Percentiles rank a stretch among this genome's conserved stretches.
Evolutionary conservation across 1,140 invertebrate genomes (phyloP).

Genomic region (Drosophila persimilis): DNA sequence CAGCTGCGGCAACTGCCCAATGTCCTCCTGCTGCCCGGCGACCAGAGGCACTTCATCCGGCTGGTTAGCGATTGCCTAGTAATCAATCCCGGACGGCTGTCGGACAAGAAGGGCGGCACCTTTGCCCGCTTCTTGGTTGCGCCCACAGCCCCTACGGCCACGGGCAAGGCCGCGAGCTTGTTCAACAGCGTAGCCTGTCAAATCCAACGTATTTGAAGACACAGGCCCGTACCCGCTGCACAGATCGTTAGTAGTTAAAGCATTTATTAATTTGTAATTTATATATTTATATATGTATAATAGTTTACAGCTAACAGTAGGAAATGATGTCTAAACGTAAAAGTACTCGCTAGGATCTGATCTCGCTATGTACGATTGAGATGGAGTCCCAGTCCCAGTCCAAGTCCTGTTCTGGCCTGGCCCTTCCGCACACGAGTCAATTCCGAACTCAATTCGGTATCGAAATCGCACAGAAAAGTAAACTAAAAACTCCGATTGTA

Average conservation of each 20-base stretch:
- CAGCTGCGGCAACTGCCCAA: constrained; percentile 89
- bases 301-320: constrained; percentile 79
- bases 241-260: constrained; percentile 62
- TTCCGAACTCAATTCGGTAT: constrained; percentile 59
- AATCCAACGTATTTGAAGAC: constrained; percentile 53
- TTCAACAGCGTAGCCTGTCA: constrained; percentile 76
- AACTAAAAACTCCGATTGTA: constrained; percentile 71
- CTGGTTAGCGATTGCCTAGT: constrained; percentile 89
- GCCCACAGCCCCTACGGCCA: constrained; percentile 55
- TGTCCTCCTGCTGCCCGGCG: constrained; percentile 92
- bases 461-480: constrained; percentile 36
- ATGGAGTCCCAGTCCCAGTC: too few relatives aligned
- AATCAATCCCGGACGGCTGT: constrained; percentile 92
- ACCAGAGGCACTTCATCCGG: constrained; percentile 89
- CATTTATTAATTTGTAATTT: constrained; percentile 57
- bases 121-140: constrained; percentile 84
- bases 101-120: constrained; percentile 87
- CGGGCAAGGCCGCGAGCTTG: constrained; percentile 53
- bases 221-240: neutral
- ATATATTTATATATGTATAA: constrained; percentile 62
- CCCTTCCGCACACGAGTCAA: constrained; percentile 4
- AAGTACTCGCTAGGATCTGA: constrained; percentile 56
- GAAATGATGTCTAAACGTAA: constrained; percentile 79
- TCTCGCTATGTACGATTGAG: constrained; percentile 57
- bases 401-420: neutral